Conservation (phyloP, 2,797 vertebrate genomes). For the Oreonectes daqikongensis region DNA sequence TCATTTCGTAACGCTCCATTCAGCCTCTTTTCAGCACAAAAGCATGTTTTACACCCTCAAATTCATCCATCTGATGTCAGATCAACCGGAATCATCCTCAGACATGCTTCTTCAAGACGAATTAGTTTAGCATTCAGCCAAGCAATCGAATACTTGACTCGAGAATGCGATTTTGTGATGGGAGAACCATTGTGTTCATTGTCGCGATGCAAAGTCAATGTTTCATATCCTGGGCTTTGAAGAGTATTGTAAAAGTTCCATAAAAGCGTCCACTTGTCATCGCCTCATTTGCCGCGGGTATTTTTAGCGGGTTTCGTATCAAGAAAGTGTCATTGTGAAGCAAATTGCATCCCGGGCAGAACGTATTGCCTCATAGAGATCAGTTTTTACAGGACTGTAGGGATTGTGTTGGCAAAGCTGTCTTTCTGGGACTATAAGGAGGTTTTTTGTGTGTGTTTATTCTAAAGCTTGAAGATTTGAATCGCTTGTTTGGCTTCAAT, state of each 20-base stretch:
- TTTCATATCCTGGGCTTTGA: not conserved
- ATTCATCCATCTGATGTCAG: not conserved
- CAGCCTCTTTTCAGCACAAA: not conserved
- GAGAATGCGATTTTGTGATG: not conserved
- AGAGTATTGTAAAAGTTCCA: not conserved
- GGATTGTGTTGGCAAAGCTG: slow-evolving; percentile 31
- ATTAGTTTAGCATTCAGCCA: slow-evolving; percentile 6
- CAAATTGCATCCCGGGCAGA: slow-evolving; percentile 29
- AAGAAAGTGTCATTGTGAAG: slow-evolving; percentile 12
- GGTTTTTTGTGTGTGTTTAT: slow-evolving; percentile 18
- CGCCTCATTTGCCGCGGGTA: slow-evolving; percentile 2
- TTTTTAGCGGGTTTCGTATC: slow-evolving; percentile 16
- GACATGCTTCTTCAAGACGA: not conserved
- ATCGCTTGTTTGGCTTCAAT: slow-evolving; percentile 47
- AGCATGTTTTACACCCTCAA: not conserved
- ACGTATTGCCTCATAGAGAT: slow-evolving; percentile 37
- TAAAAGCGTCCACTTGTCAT: not conserved
- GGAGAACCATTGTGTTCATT: not conserved
- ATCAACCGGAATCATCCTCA: not conserved
- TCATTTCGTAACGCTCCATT: not conserved
- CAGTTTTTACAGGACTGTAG: slow-evolving; percentile 14
- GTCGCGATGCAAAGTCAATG: not conserved
- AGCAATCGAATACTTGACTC: not conserved
- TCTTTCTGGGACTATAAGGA: not conserved
- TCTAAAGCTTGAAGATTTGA: slow-evolving; percentile 45